phyloP scores from a whole-genome alignment of 2,113 vertebrate genomes.

The Corythornis vintsioides region DNA sequence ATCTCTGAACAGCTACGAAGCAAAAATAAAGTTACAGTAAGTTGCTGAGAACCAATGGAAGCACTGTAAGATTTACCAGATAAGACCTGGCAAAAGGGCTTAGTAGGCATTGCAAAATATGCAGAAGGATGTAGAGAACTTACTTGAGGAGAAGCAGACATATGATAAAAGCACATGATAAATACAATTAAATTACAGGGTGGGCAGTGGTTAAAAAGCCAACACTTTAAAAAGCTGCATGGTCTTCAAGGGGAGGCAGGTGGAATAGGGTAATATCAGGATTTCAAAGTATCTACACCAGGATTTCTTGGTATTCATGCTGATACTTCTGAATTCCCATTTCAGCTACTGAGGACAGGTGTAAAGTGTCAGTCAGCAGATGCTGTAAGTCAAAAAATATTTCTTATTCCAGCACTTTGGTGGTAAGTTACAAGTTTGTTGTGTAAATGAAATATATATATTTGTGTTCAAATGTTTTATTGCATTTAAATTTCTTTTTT shows the following conservation, averaged over 20 bases:
- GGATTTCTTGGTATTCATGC: background rate
- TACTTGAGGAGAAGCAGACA: background rate
- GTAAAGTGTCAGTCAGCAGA: background rate
- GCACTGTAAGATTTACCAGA: background rate
- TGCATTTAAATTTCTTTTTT: background rate
- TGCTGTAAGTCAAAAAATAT: background rate
- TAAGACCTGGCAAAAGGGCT: background rate
- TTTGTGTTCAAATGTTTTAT: background rate
- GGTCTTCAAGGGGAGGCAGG: background rate
- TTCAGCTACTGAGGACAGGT: background rate
- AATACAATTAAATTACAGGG: background rate
- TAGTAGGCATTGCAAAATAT: background rate
- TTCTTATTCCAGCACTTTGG: background rate
- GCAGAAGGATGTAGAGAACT: background rate
- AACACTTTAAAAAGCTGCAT: background rate
- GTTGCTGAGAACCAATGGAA: background rate
- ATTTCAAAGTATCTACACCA: background rate
- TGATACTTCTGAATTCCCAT: background rate
- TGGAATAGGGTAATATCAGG: background rate
- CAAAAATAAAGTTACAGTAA: background rate
- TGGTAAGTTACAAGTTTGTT: background rate
- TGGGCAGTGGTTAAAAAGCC: background rate
- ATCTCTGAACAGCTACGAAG: background rate
- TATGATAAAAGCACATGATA: rapidly evolving
- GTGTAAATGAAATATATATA: background rate